Conservation (phyloP, 1,140 invertebrate genomes). For the Solen grandis region DNA sequence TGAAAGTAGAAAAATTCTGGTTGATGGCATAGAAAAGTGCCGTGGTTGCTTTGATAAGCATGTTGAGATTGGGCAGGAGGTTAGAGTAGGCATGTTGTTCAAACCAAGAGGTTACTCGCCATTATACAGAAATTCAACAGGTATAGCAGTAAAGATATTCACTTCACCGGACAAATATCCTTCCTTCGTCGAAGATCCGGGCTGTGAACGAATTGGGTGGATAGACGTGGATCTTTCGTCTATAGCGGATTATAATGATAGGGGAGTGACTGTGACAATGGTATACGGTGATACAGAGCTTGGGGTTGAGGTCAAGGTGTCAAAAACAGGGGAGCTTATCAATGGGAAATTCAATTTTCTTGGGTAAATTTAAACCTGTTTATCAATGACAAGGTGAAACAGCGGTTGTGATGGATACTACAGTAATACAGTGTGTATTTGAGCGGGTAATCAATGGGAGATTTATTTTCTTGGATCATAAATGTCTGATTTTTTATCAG, state of each 20-base stretch:
- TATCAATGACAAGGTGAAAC: no score
- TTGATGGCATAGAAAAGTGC: slow-evolving; percentile 47
- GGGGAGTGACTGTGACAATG: slow-evolving; percentile 49
- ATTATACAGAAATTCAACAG: not conserved
- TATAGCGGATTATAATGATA: slow-evolving; percentile 13
- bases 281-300: slow-evolving; percentile 62
- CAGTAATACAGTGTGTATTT: no score
- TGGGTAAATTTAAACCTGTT: no score
- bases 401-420: no score
- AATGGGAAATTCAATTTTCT: slow-evolving; percentile 61
- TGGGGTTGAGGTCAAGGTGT: slow-evolving; percentile 46
- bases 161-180: slow-evolving; percentile 19
- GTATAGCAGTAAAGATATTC: slow-evolving; percentile 9
- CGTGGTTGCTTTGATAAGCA: slow-evolving; percentile 58
- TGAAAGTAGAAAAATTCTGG: slow-evolving; percentile 9
- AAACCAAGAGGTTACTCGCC: slow-evolving; percentile 25
- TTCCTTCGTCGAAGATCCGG: slow-evolving; percentile 34
- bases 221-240: slow-evolving; percentile 52
- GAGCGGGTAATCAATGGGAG: no score
- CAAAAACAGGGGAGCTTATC: slow-evolving; percentile 35
- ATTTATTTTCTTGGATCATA: no score
- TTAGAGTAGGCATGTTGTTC: slow-evolving; percentile 15
- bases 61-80: slow-evolving; percentile 50
- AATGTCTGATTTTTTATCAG: no score
- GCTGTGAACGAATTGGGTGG: slow-evolving; percentile 44